These are phyloP conservation scores for Ctenosaura bakeri DNA, from an alignment of 2,797 vertebrate species.

Conservation along the genomic window DNA sequence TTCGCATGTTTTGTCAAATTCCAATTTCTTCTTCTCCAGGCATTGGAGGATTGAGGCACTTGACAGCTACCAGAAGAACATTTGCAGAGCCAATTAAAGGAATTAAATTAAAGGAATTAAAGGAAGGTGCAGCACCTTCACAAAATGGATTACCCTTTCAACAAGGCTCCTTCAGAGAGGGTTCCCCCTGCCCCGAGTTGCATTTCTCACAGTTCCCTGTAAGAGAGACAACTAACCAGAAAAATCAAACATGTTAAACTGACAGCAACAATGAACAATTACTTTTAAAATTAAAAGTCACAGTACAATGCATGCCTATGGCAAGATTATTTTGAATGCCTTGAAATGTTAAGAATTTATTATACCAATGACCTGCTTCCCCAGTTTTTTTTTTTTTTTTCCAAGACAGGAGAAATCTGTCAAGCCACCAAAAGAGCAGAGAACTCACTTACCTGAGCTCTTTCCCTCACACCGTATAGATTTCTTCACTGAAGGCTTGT, in stretches of 20 bases:
- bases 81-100: constrained; percentile 10
- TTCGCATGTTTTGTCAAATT: constrained; percentile 37
- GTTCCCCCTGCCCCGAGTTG: background rate
- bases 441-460: background rate
- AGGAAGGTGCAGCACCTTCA: constrained; percentile 15
- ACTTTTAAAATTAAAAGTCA: background rate
- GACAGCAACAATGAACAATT: background rate
- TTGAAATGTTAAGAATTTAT: background rate
- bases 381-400: background rate
- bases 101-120: no score
- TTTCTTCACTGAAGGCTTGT: background rate
- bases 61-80: constrained; percentile 18
- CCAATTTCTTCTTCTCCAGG: constrained; percentile 34
- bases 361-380: background rate
- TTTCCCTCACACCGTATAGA: background rate
- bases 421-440: background rate
- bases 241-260: background rate
- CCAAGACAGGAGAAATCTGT: background rate
- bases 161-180: background rate
- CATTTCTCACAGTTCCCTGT: background rate
- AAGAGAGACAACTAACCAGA: background rate
- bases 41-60: constrained; percentile 22
- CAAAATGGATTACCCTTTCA: background rate
- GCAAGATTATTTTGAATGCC: background rate
- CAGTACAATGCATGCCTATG: background rate